Evolutionary conservation across 2,888 invertebrate species (phyloP).

Genomic region (Electrophaes corylata): DNA sequence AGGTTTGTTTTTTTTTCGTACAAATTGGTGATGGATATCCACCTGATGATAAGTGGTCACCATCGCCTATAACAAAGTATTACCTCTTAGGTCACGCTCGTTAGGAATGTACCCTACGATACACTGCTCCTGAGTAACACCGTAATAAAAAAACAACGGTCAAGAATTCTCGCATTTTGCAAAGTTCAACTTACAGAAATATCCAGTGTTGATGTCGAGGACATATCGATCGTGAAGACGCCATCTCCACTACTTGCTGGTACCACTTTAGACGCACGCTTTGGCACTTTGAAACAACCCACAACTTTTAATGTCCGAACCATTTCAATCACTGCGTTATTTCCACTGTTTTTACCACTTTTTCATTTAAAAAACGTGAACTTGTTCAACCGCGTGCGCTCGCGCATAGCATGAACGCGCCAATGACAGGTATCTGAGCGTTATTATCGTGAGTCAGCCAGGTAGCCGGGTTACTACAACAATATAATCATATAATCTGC

Average conservation of each 20-base stretch:
- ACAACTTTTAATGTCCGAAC: conserved; percentile 71
- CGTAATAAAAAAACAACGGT: too few species aligned
- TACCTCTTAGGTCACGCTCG: too few species aligned
- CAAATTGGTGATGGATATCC: too few species aligned
- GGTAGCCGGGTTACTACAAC: conserved; percentile 26
- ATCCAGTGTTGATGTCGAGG: conserved; percentile 72
- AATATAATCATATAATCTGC: conserved; percentile 3
- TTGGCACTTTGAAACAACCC: conserved; percentile 68
- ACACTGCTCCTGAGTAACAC: too few species aligned
- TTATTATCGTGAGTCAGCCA: conserved; percentile 38
- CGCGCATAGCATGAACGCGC: conserved; percentile 33
- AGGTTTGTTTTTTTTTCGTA: too few species aligned
- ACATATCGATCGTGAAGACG: conserved; percentile 72
- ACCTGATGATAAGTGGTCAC: too few species aligned
- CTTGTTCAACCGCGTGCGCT: conserved; percentile 60
- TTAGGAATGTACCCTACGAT: too few species aligned
- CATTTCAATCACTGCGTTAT: conserved; percentile 50
- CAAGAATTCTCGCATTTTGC: too few species aligned
- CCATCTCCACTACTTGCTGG: conserved; percentile 63
- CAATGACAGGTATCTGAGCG: conserved; percentile 38
- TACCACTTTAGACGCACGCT: conserved; percentile 65
- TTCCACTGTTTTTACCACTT: conserved; percentile 41
- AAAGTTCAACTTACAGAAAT: conserved; percentile 64
- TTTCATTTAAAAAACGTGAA: conserved; percentile 41
- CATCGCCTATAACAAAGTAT: too few species aligned